Conservation (phyloP, 2,797 vertebrate species). For the Potorous gilbertii region DNA sequence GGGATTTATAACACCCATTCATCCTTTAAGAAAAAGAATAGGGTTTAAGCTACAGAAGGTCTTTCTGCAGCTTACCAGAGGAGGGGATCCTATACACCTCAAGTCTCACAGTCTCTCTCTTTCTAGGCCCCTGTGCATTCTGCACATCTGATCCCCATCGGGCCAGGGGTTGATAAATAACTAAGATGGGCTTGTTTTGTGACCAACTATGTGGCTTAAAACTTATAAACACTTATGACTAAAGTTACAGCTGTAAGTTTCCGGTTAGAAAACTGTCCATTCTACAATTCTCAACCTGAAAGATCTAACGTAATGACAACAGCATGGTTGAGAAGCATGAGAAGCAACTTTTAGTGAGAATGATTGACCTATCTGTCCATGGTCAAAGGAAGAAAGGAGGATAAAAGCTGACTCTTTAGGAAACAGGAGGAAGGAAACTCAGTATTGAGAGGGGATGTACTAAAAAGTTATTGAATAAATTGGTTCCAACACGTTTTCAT, state of each 20-base stretch:
- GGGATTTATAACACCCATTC: conserved; percentile 77
- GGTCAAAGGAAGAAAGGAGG: conserved; percentile 24
- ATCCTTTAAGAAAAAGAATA: conserved; percentile 81
- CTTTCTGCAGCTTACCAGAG: conserved; percentile 69
- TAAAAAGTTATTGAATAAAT: conserved; percentile 61
- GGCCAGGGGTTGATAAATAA: conserved; percentile 28
- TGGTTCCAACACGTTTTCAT: conserved; percentile 57
- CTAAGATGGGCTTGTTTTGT: conserved; percentile 53
- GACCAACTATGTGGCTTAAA: conserved; percentile 59
- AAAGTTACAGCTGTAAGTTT: conserved; percentile 62
- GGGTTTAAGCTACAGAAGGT: conserved; percentile 70
- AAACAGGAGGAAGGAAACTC: conserved; percentile 14
- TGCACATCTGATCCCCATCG: conserved; percentile 51
- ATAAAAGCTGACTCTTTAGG: conserved; percentile 19
- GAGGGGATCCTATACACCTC: conserved; percentile 72
- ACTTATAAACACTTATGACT: conserved; percentile 25
- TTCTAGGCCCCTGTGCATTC: conserved; percentile 46
- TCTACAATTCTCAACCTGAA: conserved; percentile 63
- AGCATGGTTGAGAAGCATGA: conserved; percentile 12
- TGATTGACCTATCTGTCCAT: conserved; percentile 18
- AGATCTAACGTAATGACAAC: conserved; percentile 62
- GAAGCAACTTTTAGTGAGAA: conserved; percentile 26
- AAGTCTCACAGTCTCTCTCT: conserved; percentile 2
- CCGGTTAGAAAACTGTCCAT: conserved; percentile 64
- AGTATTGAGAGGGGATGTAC: conserved; percentile 28